Base-by-base conservation (phyloP, 2,113 vertebrate genomes). In the Brachypodius melanocephalos region DNA sequence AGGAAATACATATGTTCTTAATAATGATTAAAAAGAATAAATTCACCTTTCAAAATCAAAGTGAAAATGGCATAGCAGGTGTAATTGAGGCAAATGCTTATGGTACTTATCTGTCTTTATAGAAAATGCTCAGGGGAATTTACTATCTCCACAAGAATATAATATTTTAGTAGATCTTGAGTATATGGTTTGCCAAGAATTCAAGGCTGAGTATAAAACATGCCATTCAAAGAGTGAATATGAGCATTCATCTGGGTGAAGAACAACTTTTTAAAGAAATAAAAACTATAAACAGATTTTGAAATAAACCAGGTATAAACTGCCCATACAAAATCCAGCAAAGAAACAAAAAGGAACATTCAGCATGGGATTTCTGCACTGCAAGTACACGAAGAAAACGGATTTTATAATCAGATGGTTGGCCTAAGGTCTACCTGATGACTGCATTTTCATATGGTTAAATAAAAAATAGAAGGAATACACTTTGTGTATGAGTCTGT, bases 31-130 rank as follows among this genome's bases (percentile, higher is more conserved):
- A 94, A 93, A 95, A 93, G 72, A 90, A 94, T 84, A 96, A 93
- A 93, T 94, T 95, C 75, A 84, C 93, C 72, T 93, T 94, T 95
- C 84, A 88, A 88, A 96, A 91, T 88, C 89, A 83, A 93, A 96
- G 88, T 95, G 79, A 85, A 96, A 96, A 95, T 93, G 78, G 89
- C 78, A 88, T 91, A 96, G 88, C 96, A 96, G 93, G 96, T 96
- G 93, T 95, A 96, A 88, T 80, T 95, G 82, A 95, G 28, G 85
- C 59, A 91, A 91, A 85, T 83, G 43, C 90, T 90, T 90, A 80
- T 67, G 72, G 75, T 74, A n/a, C 51, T 88, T 91, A 77, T 77
- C 75, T 93, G 59, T 76, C 75, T 91, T 88, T 94, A 74, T 67
- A 93, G 67, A 80, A 90, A 90, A 90, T 83, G 14, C 72, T 83